Evolutionary conservation across 2,113 vertebrate species (phyloP).

Genomic region (Gavialis gangeticus): DNA sequence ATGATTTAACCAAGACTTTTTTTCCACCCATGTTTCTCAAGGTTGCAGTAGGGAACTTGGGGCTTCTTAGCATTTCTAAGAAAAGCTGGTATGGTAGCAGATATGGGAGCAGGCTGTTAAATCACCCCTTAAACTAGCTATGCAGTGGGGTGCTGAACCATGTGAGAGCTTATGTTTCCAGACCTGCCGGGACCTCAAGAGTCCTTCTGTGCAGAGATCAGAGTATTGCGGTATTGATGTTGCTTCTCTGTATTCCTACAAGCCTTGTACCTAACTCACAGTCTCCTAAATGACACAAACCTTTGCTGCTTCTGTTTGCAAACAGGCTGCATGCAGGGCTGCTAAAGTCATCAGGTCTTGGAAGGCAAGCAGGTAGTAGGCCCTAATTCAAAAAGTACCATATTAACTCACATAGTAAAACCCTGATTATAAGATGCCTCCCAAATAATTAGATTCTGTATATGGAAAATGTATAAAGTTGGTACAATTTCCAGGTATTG

Average conservation of each 20-base stretch:
- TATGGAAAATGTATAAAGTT: too few relatives aligned
- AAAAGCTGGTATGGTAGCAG: background rate
- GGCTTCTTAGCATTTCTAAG: background rate
- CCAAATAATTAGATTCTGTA: too few relatives aligned
- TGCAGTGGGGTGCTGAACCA: background rate
- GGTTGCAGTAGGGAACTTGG: background rate
- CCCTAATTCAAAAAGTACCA: background rate
- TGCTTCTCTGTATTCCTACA: background rate
- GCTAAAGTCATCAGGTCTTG: background rate
- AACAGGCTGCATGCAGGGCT: background rate
- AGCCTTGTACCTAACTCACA: background rate
- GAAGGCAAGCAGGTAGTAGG: background rate
- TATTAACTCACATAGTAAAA: background rate
- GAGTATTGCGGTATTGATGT: background rate
- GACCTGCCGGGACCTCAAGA: accelerated
- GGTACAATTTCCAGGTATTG: too few relatives aligned
- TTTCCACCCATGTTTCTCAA: background rate
- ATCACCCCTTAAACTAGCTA: background rate
- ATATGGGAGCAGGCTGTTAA: background rate
- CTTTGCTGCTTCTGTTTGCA: background rate
- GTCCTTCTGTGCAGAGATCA: background rate
- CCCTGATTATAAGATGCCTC: too few relatives aligned
- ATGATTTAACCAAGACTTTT: conserved; percentile 14
- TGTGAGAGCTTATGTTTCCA: background rate
- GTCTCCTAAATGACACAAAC: background rate